Base-by-base conservation (phyloP, 2,888 invertebrate genomes). In the Ecdyonurus torrentis region DNA sequence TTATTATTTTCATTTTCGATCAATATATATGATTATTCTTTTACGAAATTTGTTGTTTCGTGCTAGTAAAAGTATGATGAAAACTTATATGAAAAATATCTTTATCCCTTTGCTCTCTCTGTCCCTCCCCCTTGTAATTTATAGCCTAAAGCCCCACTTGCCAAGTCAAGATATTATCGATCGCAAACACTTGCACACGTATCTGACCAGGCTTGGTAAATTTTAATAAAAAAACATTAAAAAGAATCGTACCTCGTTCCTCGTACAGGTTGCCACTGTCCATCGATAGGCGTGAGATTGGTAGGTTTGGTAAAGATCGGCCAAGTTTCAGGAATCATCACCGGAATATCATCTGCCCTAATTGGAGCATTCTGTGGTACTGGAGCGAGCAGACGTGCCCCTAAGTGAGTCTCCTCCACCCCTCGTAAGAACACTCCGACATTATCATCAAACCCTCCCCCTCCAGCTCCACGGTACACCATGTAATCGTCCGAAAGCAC, bases 261-360 rank as follows among this genome's bases (percentile, higher is more conserved):
- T 58, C 83, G 82, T 58, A 88, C 86, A 58, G 82, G 82, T 73
- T 90, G 86, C 91, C 91, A 91, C 65, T 83, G 82, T 52, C 87
- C 90, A 71, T 89, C 86, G 63, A 80, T 82, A 65, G 88, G 82
- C 68, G 81, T 79, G 59, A 82, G 78, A 73, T 84, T 85, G 68
- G 19, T 55, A 7, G 22, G 22, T 22, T 55, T 55, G 15, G 22
- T 80, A 67, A 84, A 83, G 68, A 83, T 82, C 68, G 78, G 78
- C 25, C 84, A 84, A 67, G 84, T 72, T 22, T 20, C 19, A 5
- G 55, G 55, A 7, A 22, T 7, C 55, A 22, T n/a, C 19, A 55
- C 7, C 5, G 55, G 55, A 22, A 5, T 22, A 7, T 55, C 55
- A n/a, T 55, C 55, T 10, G 55, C 19, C n/a, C 55, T 59, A 52